Conservation (phyloP, 2,113 vertebrate genomes). For the Petroica traversi region DNA sequence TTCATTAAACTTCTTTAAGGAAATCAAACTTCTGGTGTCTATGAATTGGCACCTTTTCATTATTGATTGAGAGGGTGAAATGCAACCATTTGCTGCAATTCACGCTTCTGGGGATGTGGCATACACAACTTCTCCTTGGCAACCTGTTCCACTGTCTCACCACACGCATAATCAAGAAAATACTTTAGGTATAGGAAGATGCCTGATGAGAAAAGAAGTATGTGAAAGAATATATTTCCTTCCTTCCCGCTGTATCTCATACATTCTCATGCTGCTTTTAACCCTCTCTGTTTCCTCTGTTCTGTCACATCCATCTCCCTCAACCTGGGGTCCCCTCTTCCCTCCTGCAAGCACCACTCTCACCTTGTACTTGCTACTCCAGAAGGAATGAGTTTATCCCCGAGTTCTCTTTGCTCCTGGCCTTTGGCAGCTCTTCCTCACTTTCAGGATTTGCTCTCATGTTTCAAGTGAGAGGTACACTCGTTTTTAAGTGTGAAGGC, state of each 20-base stretch:
- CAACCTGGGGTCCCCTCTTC: background rate
- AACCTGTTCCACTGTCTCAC: background rate
- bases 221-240: background rate
- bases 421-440: background rate
- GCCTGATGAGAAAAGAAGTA: background rate
- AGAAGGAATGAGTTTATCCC: background rate
- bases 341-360: background rate
- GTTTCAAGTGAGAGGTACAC: background rate
- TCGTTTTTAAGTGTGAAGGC: background rate
- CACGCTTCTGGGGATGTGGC: background rate
- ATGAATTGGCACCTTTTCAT: background rate
- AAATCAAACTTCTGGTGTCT: background rate
- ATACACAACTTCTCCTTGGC: background rate
- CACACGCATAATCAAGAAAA: background rate
- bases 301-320: background rate
- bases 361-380: background rate
- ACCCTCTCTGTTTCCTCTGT: background rate
- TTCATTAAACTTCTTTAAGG: background rate
- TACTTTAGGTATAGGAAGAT: background rate
- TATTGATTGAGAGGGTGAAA: background rate
- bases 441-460: background rate
- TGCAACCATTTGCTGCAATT: background rate
- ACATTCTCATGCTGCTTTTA: background rate
- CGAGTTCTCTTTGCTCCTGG: background rate
- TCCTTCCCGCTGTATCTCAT: rapidly evolving